Evolutionary conservation across 30 jellyfish, hydroid and myxozoan genomes (phyloP).

Genomic region (Pelagia noctiluca): DNA sequence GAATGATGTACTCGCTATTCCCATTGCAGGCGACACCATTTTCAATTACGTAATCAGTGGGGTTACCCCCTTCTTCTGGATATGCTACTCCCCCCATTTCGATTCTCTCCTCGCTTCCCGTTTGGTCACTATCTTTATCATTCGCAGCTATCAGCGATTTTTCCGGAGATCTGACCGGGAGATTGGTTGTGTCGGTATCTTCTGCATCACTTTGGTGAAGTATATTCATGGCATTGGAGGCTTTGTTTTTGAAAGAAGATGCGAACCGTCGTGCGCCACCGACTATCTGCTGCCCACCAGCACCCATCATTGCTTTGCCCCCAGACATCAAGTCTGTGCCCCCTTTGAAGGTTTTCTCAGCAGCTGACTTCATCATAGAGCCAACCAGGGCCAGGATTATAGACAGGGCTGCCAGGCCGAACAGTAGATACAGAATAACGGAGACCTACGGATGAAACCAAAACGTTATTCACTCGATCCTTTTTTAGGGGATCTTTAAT

Average conservation of each 20-base stretch:
- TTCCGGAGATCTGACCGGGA: too few species aligned
- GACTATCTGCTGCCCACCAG: constrained; percentile 42
- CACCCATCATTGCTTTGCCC: constrained; percentile 51
- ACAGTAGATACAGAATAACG: constrained; percentile 55
- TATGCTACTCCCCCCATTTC: background rate
- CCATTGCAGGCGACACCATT: too few species aligned
- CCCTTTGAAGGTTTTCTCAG: constrained; percentile 62
- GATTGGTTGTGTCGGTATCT: too few species aligned
- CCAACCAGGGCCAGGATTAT: constrained; percentile 66
- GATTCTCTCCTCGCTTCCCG: background rate
- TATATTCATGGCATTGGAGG: constrained; percentile 33
- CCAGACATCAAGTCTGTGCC: constrained; percentile 56
- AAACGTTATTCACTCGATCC: background rate
- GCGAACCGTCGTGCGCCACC: constrained; percentile 61
- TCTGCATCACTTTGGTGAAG: too few species aligned
- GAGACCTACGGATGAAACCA: constrained; percentile 24
- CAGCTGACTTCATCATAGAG: constrained; percentile 58
- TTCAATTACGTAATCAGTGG: too few species aligned
- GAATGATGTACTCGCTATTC: too few species aligned
- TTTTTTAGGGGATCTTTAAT: too few species aligned
- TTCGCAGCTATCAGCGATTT: too few species aligned
- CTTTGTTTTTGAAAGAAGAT: constrained; percentile 34
- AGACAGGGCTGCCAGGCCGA: constrained; percentile 72
- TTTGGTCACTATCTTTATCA: background rate
- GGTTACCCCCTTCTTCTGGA: background rate